Evolutionary conservation across 2,888 invertebrate species (phyloP), one percentile per base, ranked within the genome.

Genomic region (Himalopsyche tibetana): DNA sequence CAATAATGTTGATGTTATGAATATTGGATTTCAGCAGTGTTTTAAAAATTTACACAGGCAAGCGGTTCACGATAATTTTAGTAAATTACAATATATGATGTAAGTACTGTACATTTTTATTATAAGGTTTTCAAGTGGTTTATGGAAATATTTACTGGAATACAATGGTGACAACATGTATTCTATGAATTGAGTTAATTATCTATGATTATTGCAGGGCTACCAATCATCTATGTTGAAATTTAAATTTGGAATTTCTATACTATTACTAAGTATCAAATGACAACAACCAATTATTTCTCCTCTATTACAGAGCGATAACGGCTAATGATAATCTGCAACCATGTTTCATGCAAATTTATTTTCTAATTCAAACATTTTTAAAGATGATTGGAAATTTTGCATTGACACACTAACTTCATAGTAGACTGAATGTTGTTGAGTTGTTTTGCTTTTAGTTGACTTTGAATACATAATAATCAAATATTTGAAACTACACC

Each of bases 281-380:
- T 19, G 5, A 19, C 19, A 63, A 63, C 63, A 63, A 28, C 63
- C 63, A 19, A 63, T 63, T 63, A 63, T 63, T n/a, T 63, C 15
- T 63, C 28, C 19, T 19, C 19, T 9, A 63, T 63, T 8, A 63
- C 6, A 63, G 63, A 28, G 63, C 19, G 19, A n/a, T 63, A 63
- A 51, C 15, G 51, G 28, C 63, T n/a, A 63, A 19, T 63, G 19
- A 9, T 63, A 63, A 19, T 19, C 74, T 38, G 38, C 28, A 36
- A 74, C 74, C 74, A 74, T 74, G 15, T 38, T 38, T 74, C 74
- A 74, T 74, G 74, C 74, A 36, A 74, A n/a, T 74, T 36, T 38
- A 5, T 19, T 74, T 74, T 36, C 74, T 74, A 74, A 74, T 36
- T 74, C 74, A 38, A 74, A 74, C 38, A 51, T 51, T 51, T 51